Percentiles rank a stretch among this genome's conserved stretches.
Evolutionary conservation across 2,888 invertebrate species (phyloP).

Genomic region (Microdon myrmicae): DNA sequence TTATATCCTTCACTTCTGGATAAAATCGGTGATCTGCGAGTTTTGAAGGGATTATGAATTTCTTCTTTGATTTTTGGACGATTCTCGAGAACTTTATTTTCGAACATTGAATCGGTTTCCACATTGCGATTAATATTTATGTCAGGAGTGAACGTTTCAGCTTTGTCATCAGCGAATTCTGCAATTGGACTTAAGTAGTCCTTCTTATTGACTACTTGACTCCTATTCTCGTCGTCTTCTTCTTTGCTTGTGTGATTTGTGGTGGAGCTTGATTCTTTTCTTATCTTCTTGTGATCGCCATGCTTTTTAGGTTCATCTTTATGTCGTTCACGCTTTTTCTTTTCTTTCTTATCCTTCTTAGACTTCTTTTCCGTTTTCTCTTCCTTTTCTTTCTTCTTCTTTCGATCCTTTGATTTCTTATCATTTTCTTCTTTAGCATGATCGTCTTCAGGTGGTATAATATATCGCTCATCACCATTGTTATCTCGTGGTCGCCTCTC

Average conservation of each 20-base stretch:
- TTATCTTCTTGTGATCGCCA: constrained; percentile 23
- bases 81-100: constrained; percentile 68
- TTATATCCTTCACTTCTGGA: constrained; percentile 64
- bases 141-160: constrained; percentile 46
- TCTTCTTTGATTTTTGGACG: constrained; percentile 55
- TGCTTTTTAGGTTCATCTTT: constrained; percentile 28
- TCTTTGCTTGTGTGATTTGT: constrained; percentile 53
- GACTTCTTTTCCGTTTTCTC: constrained; percentile 48
- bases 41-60: constrained; percentile 3
- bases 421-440: constrained; percentile 63
- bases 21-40: constrained; percentile 12
- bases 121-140: constrained; percentile 33
- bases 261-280: constrained; percentile 16
- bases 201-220: constrained; percentile 44
- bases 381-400: constrained; percentile 67
- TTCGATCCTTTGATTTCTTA: constrained; percentile 71
- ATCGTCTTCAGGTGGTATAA: constrained; percentile 61
- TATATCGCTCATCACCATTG: constrained; percentile 43
- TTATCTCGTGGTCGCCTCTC: constrained; percentile 61
- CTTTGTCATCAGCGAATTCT: constrained; percentile 33
- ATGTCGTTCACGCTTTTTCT: constrained; percentile 47
- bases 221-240: constrained; percentile 17
- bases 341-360: constrained; percentile 53
- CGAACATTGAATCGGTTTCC: constrained; percentile 56
- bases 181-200: constrained; percentile 45